phyloP scores from a whole-genome alignment of 2,888 invertebrate genomes.

The Fabriciana adippe region DNA sequence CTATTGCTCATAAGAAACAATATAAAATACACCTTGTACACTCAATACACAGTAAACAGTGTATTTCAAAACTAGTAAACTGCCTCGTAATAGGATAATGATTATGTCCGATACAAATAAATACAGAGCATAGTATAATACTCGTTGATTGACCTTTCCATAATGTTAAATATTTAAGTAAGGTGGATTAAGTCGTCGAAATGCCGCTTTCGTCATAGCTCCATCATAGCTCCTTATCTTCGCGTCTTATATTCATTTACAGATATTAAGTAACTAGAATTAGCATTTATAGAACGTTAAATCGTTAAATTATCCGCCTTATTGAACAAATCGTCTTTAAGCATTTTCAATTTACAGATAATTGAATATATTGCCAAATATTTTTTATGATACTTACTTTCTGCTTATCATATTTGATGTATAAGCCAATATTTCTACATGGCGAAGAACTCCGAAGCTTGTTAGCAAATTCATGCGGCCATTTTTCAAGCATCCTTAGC shows the following conservation, averaged over 20 bases:
- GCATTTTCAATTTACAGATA: background rate
- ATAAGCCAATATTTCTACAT: slow-evolving; percentile 56
- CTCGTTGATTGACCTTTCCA: slow-evolving; percentile 29
- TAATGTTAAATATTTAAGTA: slow-evolving; percentile 28
- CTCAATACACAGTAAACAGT: too few species aligned
- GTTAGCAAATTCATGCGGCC: slow-evolving; percentile 51
- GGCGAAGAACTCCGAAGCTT: slow-evolving; percentile 47
- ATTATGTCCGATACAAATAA: slow-evolving; percentile 20
- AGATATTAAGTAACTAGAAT: slow-evolving; percentile 54
- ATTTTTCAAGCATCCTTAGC: slow-evolving; percentile 65
- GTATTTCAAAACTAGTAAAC: background rate
- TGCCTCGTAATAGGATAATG: slow-evolving; percentile 17
- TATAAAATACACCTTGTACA: too few species aligned
- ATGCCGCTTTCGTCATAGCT: slow-evolving; percentile 47
- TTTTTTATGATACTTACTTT: slow-evolving; percentile 3
- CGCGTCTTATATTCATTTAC: slow-evolving; percentile 55
- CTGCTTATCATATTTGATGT: background rate
- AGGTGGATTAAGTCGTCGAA: slow-evolving; percentile 51
- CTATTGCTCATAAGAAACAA: too few species aligned
- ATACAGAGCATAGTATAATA: slow-evolving; percentile 24
- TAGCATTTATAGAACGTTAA: slow-evolving; percentile 56
- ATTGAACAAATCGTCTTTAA: slow-evolving; percentile 45
- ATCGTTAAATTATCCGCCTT: slow-evolving; percentile 61
- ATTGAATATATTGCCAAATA: slow-evolving; percentile 1
- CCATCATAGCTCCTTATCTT: slow-evolving; percentile 45